Base-by-base conservation (phyloP, 1,140 invertebrate species). In the Pentalonia nigronervosa region DNA sequence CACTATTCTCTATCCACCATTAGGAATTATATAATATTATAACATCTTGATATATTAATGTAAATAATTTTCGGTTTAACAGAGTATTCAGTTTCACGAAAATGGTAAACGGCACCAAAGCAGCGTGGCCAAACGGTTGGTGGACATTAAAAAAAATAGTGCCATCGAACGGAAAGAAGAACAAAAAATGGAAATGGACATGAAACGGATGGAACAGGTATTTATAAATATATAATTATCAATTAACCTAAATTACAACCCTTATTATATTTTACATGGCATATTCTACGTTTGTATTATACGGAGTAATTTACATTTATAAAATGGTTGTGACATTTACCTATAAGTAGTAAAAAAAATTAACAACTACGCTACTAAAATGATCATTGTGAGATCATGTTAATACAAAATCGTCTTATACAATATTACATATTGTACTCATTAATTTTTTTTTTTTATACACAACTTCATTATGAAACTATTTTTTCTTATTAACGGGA, bases 81-180 rank as follows among this genome's bases (percentile, higher is more conserved):
- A 98, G 96, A 99, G 98, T 95, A 96, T 99, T 94, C 98, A 99
- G 94, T 99, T 99, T 95, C 99, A 99, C 95, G 99, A 99, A 95
- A 97, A 97, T 96, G 99, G 99, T 8, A 98, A 98, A 95, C 96
- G 97, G 91, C 99, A 99, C 95, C 98, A 99, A 95, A 97, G 98
- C 95, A 99, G 98, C 97, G 98, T 99, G 47, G 96, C 97, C 93
- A 98, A 98, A 95, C 96, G 97, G 94, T 96, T 99, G 93, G 97
- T 97, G 94, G 97, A 98, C 94, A 98, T 99, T 93, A 97, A 97
- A 91, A 98, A 97, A 94, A 98, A 97, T 94, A 98, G 98, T 94
- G 95, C 96, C 1, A 97, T 97, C 94, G 96, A 98, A 93, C 96
- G 97, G 81, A 97, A 97, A 94, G 97, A 97, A 94, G 96, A 97